Evolutionary conservation across 1,140 invertebrate species (phyloP).

Genomic region (Drosophila sucinea): DNA sequence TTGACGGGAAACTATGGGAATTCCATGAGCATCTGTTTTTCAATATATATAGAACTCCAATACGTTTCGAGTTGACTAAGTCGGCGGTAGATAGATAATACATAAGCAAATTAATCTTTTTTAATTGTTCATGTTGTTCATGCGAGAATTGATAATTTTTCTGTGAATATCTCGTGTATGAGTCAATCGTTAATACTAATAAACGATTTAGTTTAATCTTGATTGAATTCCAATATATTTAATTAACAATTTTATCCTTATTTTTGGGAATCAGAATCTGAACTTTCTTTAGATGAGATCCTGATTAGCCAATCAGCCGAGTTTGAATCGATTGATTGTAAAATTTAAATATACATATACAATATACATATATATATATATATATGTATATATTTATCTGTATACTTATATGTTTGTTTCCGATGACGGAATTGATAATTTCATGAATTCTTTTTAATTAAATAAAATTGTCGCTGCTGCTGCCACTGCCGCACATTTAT

Average conservation of each 20-base stretch:
- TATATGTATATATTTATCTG: too few species aligned
- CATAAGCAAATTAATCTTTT: not conserved
- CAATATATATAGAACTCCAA: not conserved
- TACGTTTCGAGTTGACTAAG: not conserved
- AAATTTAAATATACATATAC: not conserved
- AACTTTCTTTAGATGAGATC: not conserved
- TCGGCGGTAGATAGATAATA: not conserved
- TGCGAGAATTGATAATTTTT: too few species aligned
- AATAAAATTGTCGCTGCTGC: constrained; percentile 30
- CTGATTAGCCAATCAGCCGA: not conserved
- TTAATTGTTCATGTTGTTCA: too few species aligned
- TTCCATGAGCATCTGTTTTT: not conserved
- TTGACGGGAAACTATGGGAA: not conserved
- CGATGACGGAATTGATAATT: not conserved
- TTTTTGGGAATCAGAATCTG: not conserved
- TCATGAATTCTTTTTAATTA: not conserved
- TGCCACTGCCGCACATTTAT: constrained; percentile 7
- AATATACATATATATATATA: not conserved
- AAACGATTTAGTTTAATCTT: not conserved
- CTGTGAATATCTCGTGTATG: too few species aligned
- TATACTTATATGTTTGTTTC: not conserved
- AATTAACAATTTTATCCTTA: not conserved
- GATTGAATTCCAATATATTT: not conserved
- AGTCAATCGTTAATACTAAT: too few species aligned
- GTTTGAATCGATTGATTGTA: constrained; percentile 1